Conservation (phyloP, 2,888 invertebrate genomes). For the Pharmacophagus antenor region DNA sequence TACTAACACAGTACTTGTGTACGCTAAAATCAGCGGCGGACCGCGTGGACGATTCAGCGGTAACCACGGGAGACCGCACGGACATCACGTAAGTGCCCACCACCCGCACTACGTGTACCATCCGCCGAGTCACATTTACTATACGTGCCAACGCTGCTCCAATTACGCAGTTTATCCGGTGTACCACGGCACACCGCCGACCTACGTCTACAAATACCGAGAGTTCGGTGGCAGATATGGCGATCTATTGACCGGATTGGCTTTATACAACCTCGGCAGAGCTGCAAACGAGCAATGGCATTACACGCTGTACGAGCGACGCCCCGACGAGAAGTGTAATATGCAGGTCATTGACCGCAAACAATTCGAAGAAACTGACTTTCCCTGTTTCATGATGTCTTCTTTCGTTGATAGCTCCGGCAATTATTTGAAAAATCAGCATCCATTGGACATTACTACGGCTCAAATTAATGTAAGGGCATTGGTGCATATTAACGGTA, state of each 20-base stretch:
- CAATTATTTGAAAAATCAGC: slow-evolving; percentile 40
- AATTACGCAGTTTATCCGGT: slow-evolving; percentile 60
- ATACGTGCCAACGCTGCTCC: slow-evolving; percentile 59
- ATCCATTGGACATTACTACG: slow-evolving; percentile 57
- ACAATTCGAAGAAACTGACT: slow-evolving; percentile 58
- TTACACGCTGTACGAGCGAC: slow-evolving; percentile 49
- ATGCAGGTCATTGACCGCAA: slow-evolving; percentile 59
- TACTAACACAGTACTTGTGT: slow-evolving; percentile 38
- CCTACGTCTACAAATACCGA: slow-evolving; percentile 65
- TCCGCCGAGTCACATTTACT: slow-evolving; percentile 61
- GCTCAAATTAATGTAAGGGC: slow-evolving; percentile 54
- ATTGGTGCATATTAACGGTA: slow-evolving; percentile 47
- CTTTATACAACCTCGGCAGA: slow-evolving; percentile 69
- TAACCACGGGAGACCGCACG: slow-evolving; percentile 31
- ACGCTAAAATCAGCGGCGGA: slow-evolving; percentile 56
- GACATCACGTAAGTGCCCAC: slow-evolving; percentile 54
- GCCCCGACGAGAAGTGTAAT: slow-evolving; percentile 58
- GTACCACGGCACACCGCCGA: slow-evolving; percentile 61
- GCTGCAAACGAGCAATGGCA: slow-evolving; percentile 49
- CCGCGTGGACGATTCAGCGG: slow-evolving; percentile 48
- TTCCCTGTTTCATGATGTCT: slow-evolving; percentile 71
- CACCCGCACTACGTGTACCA: slow-evolving; percentile 66
- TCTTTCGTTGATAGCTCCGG: slow-evolving; percentile 56
- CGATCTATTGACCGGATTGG: slow-evolving; percentile 61
- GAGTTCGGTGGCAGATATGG: slow-evolving; percentile 61